phyloP scores from a whole-genome alignment of 2,113 vertebrate genomes.

The Passerina amoena region DNA sequence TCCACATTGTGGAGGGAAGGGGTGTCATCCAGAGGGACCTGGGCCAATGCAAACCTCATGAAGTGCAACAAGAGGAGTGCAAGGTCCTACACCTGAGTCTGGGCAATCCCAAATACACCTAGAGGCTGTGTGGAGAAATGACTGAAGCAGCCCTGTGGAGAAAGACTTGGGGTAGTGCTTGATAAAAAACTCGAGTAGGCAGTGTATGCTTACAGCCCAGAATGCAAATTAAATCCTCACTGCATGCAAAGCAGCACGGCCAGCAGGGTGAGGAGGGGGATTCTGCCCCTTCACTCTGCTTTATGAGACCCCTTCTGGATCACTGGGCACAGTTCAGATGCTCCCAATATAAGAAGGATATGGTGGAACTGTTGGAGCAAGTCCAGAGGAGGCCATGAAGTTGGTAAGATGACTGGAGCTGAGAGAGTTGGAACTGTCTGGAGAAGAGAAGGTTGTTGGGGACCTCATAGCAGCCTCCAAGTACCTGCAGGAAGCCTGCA shows the following conservation, averaged over 20 bases:
- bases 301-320: background rate
- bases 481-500: background rate
- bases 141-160: background rate
- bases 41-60: no score
- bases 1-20: accelerated
- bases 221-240: background rate
- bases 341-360: no score
- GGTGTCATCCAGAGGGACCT: background rate
- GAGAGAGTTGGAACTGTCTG: background rate
- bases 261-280: background rate
- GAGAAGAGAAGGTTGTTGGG: background rate
- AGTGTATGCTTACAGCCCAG: background rate
- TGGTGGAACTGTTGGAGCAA: background rate
- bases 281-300: background rate
- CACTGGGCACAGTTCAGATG: background rate
- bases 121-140: background rate
- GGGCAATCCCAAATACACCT: background rate
- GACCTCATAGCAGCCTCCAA: background rate
- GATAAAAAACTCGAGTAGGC: accelerated
- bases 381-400: background rate
- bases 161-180: no score
- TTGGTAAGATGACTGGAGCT: background rate
- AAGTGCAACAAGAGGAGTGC: background rate
- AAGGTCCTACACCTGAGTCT: background rate
- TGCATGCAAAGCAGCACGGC: accelerated